Percentiles rank a stretch among this genome's conserved stretches.
These are phyloP conservation scores for Metallyticus violacea DNA, from an alignment of 2,888 invertebrate genomes.

Conservation along the genomic window DNA sequence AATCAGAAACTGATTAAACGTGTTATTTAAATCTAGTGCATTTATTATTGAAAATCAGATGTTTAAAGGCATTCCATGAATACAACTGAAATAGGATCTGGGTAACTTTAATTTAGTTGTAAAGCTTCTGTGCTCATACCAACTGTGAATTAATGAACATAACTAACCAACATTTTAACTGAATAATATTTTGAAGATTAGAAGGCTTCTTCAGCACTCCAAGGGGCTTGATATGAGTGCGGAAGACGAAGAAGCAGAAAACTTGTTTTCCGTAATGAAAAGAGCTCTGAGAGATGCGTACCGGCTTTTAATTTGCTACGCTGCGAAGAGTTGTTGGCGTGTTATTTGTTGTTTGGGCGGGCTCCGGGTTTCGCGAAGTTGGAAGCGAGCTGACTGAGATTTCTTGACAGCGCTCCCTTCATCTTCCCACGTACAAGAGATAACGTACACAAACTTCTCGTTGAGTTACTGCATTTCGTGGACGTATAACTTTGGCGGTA, in stretches of 20 bases:
- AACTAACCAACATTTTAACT: too few species aligned
- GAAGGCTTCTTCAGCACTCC: too few species aligned
- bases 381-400: background rate
- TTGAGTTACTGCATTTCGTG: background rate
- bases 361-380: background rate
- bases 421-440: background rate
- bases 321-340: background rate
- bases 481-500: too few species aligned
- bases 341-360: background rate
- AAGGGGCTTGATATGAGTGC: background rate
- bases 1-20: too few species aligned
- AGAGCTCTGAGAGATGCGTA: background rate
- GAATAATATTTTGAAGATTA: background rate
- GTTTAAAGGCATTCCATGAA: too few species aligned
- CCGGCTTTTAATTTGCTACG: background rate
- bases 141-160: too few species aligned
- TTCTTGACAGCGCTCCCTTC: background rate
- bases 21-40: too few species aligned
- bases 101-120: too few species aligned
- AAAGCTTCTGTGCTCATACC: too few species aligned
- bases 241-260: background rate
- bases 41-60: too few species aligned
- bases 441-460: background rate
- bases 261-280: background rate
- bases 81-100: too few species aligned